Evolutionary conservation across 2,888 invertebrate genomes (phyloP).

Genomic region (Clunio marinus): DNA sequence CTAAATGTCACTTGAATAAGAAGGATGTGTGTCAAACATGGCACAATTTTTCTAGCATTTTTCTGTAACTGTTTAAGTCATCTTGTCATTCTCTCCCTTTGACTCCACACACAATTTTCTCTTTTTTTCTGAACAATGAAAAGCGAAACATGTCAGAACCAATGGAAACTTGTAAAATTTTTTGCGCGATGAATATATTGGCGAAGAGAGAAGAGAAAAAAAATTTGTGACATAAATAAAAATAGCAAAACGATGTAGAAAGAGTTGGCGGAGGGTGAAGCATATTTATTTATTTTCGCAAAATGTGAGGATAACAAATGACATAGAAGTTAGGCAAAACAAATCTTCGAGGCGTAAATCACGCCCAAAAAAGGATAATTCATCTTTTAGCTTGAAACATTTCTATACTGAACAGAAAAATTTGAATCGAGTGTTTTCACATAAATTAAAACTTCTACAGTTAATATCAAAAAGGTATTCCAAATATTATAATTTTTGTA

Average conservation of each 20-base stretch:
- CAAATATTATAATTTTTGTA: no score
- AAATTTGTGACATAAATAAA: neutral
- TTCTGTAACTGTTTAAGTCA: no score
- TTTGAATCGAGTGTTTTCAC: no score
- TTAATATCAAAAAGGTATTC: no score
- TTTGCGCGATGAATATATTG: conserved; percentile 8
- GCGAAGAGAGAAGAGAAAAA: neutral
- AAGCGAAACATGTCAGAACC: conserved; percentile 2
- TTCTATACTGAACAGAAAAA: neutral
- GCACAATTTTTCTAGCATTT: no score
- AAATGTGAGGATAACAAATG: neutral
- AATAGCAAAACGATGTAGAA: neutral
- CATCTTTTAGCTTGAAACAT: neutral
- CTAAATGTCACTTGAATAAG: no score
- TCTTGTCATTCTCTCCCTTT: no score
- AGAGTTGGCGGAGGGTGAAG: conserved; percentile 1
- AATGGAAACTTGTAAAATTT: conserved; percentile 6
- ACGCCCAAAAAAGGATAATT: neutral
- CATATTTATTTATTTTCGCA: neutral
- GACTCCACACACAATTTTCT: neutral
- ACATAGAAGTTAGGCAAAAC: no score
- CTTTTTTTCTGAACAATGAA: neutral
- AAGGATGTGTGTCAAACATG: no score
- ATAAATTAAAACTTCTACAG: no score
- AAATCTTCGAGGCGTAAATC: neutral